Evolutionary conservation across 2,888 invertebrate species (phyloP), one percentile per base, ranked within the genome.

Genomic region (Cataglyphis altisquamis): DNA sequence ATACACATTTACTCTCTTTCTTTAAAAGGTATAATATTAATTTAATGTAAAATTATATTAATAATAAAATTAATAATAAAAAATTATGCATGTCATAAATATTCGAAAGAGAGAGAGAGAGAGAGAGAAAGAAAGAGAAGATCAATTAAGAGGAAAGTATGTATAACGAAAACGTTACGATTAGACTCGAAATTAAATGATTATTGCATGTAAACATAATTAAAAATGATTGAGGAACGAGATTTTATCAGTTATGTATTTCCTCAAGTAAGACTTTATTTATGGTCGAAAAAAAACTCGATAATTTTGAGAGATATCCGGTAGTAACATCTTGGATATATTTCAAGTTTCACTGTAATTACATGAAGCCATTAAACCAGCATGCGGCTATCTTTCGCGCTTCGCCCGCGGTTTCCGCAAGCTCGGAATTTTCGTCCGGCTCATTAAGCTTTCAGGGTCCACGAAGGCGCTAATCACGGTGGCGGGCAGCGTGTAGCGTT

Each of bases 401-500:
- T 39, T 8, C 78, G 10, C 64, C n/a, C 60, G 39, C 36, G 25
- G 18, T 10, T 15, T 41, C 39, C 60, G n/a, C 55, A 45, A 29
- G 55, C 15, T 1, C 62, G 57, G 66, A 60, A 57, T 77, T 39
- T 60, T 70, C n/a, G 39, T 48, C 10, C 36, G 41, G 1, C 52
- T 55, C 52, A 55, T 81, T 64, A 75, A 52, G 12, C n/a, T 18
- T 21, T 10, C 64, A 18, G 39, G 4, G 63, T 39, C 41, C 21
- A 62, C 62, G 48, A 25, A 15, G 39, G 66, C 64, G 83, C 60
- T 85, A 84, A 80, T 67, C 77, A 62, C 78, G 29, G 55, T 41
- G 12, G 3, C 41, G 52, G 18, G 25, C 25, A 10, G 64, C 64
- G 60, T 41, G 67, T 52, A n/a, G 52, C 77, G 77, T 72, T 73